A percentile compares a stretch with the other conserved stretches of the same genome.
Evolutionary conservation across 2,113 vertebrate genomes (phyloP).

Genomic region (Pangasianodon hypophthalmus): DNA sequence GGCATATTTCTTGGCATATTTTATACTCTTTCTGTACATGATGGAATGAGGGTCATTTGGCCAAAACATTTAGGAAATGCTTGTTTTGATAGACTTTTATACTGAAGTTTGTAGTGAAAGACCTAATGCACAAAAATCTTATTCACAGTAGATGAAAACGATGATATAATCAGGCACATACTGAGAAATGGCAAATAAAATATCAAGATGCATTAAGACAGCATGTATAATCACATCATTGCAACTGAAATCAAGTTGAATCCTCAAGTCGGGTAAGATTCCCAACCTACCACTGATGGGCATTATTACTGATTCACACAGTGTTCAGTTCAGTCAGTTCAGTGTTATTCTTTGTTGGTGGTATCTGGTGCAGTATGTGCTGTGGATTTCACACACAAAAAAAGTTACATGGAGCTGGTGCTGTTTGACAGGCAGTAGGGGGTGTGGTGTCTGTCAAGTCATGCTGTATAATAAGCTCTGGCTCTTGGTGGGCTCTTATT

Average conservation of each 20-base stretch:
- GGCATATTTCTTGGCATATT: not conserved
- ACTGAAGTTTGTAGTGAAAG: not conserved
- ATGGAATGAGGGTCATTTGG: not conserved
- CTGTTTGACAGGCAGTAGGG: conserved; percentile 5
- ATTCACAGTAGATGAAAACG: not conserved
- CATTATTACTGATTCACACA: not conserved
- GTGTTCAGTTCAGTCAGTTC: not conserved
- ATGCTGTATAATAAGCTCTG: conserved; percentile 26
- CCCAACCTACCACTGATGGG: not conserved
- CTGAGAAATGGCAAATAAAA: not conserved
- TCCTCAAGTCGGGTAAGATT: not conserved
- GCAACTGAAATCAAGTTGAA: not conserved
- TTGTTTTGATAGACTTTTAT: not conserved
- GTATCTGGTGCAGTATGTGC: not conserved
- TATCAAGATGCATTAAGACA: not conserved
- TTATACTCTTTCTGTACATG: not conserved
- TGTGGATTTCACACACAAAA: not conserved
- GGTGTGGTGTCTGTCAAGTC: not conserved
- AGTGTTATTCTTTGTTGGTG: not conserved
- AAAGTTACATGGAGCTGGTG: not conserved
- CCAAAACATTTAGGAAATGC: not conserved
- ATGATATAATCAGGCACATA: not conserved
- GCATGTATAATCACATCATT: not conserved
- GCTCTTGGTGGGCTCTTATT: conserved; percentile 12
- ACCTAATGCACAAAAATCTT: not conserved